Base-by-base conservation (phyloP, 2,888 invertebrate genomes). In the Nipponacmea schrenckii region DNA sequence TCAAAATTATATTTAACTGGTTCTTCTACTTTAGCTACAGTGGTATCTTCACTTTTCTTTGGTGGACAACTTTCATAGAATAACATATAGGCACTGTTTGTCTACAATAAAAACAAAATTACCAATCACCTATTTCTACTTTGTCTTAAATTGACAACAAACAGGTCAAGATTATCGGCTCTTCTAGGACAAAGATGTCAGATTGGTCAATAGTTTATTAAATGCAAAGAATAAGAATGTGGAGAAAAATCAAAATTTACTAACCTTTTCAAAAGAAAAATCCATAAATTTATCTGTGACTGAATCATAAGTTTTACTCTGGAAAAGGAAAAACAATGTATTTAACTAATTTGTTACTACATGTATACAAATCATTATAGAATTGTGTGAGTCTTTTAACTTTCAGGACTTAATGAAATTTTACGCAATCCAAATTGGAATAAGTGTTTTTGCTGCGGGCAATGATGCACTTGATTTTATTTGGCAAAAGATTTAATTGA, bases 221-320 rank as follows among this genome's bases (percentile, higher is more conserved):
- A 4, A 66, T 24, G 39, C 4, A 4, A n/a, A n/a, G n/a, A 27
- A 14, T 20, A n/a, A 64, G 26, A 17, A 15, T 27, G 17, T n/a
- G 17, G 56, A 15, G 12, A 14, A 63, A 64, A 20, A 56, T 26
- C 1, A 56, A 17, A 50, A 3, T 70, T 12, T 66, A 56, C 75
- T 75, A 79, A 89, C 90, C 86, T 97, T 97, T 90, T 97, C 97
- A 88, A 97, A 97, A 83, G 96, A 96, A 87, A 97, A 96, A 89
- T 97, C 97, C 94, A 97, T 94, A 88, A 96, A 97, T 88, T 97
- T 97, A 84, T 97, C 97, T 12, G 96, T 96, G 31, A 96, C 96
- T 0, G 96, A 95, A 88, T 97, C 97, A 87, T 97, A 97, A 0
- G 96, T 97, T 91, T 97, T 97, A 86, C 96, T 96, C 94, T 95